Evolutionary conservation across 2,888 invertebrate genomes (phyloP), one percentile per base, ranked within the genome.

Genomic region (Drosophila atroscutellata): DNA sequence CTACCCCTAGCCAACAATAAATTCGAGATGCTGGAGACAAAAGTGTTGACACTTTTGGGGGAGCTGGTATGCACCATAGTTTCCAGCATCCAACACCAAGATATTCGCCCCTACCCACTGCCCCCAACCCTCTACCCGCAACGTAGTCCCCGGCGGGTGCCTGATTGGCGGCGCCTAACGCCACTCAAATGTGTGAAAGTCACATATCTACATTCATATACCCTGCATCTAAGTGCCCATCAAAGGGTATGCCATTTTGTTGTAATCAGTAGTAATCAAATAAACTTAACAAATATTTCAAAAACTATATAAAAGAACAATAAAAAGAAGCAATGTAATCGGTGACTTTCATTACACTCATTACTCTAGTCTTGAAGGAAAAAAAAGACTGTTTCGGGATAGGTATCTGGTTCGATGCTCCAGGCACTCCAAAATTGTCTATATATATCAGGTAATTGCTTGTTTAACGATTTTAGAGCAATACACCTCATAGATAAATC

Each of bases 21-120:
- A 39, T 26, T 34, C 26, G 11, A 54, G n/a, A 20, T 15, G 28
- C 55, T 56, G n/a, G 30, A 56, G n/a, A 20, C 42, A 58, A 68
- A 60, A 74, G 77, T 77, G 88, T 75, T 88, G 88, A 77, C 88
- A 83, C 73, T 74, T 71, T 63, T 55, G 55, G 39, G 34, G 51
- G 49, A 50, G 59, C 50, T 72, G 73, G 49, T 26, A 32, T 61
- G 60, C 64, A 42, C 42, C 36, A 54, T 54, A 58, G 36, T 50
- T 51, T 32, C n/a, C 67, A 45, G 28, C 68, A n/a, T 24, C 6
- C 34, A 34, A 32, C 50, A 24, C 28, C 37, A 34, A 50, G n/a
- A 5, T 34, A 7, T 13, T 32, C 42, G 13, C 34, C 13, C 9
- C 30, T 32, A 28, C 20, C 26, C 39, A 37, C 13, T 6, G 11